Evolutionary conservation across 92 coral and sea anemone species (phyloP).

Genomic region (Siderastrea siderea): DNA sequence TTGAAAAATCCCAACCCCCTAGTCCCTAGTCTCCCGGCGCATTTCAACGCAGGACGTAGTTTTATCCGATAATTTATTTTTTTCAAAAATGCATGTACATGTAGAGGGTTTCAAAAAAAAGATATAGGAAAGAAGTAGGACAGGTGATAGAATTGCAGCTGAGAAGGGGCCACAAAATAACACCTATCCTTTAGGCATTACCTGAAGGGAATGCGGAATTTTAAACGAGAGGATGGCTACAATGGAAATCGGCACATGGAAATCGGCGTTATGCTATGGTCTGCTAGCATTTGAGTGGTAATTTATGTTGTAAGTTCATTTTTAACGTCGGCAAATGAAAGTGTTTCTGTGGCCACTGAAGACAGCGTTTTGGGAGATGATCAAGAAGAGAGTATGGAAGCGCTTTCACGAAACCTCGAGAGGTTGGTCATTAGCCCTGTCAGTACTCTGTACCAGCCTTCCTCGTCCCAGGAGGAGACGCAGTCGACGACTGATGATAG

Average conservation of each 20-base stretch:
- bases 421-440: constrained; percentile 36
- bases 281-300: neutral
- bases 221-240: neutral
- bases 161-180: too few relatives aligned
- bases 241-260: neutral
- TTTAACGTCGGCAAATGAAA: neutral
- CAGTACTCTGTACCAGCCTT: constrained; percentile 37
- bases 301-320: neutral
- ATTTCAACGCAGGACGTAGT: neutral
- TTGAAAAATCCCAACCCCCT: neutral
- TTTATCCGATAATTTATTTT: neutral
- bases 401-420: constrained; percentile 24
- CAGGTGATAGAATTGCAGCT: too few relatives aligned
- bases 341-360: constrained; percentile 3
- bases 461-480: constrained; percentile 43
- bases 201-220: neutral
- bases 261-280: constrained; percentile 3
- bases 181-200: too few relatives aligned
- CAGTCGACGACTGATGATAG: constrained; percentile 11
- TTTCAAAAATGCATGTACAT: neutral
- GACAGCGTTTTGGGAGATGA: neutral
- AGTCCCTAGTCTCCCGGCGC: neutral
- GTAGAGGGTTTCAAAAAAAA: neutral
- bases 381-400: constrained; percentile 12
- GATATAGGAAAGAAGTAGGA: too few relatives aligned